Evolutionary conservation across 2,113 vertebrate species (phyloP), one percentile per base, ranked within the genome.

Genomic region (Engraulis encrasicolus): DNA sequence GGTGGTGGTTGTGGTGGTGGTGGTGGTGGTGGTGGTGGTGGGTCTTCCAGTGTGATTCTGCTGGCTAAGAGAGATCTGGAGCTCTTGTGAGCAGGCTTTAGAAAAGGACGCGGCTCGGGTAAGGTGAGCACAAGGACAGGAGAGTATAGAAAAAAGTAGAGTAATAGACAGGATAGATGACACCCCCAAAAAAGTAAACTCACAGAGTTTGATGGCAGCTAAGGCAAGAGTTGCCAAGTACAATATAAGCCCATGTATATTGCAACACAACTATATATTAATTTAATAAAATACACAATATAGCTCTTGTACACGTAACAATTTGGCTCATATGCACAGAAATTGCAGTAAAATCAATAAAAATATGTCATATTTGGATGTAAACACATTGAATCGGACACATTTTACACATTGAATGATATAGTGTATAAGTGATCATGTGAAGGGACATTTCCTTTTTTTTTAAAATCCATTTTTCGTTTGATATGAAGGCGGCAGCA

Each of bases 261-360:
- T 99, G 98, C 98, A 99, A 99, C 98, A 99, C 98, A 99, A 99
- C 98, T 97, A 99, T 99, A 99, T 99, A 99, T 99, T 99, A 98
- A 99, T 99, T 99, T 99, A 99, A 99, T 99, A 99, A 99, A 99
- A 99, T 99, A 99, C 98, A 99, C 98, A 99, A 99, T 99, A 99
- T 99, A 99, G 98, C 98, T 99, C 97, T 99, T 98, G 97, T 98
- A 99, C 98, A 99, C 97, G 95, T 96, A 99, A 99, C 98, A 97
- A 97, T 99, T 99, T 99, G 98, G 98, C 98, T 99, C 97, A 99
- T 97, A 99, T 99, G 97, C 98, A 99, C 98, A 96, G 96, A 99
- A 98, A 98, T 96, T 96, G 97, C 96, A 99, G 96, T 95, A 96
- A 98, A 95, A 98, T 98, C 95, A 99, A 97, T 96, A 98, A 98